phyloP scores from a whole-genome alignment of 2,888 invertebrate species.

The Odontocerum albicorne region DNA sequence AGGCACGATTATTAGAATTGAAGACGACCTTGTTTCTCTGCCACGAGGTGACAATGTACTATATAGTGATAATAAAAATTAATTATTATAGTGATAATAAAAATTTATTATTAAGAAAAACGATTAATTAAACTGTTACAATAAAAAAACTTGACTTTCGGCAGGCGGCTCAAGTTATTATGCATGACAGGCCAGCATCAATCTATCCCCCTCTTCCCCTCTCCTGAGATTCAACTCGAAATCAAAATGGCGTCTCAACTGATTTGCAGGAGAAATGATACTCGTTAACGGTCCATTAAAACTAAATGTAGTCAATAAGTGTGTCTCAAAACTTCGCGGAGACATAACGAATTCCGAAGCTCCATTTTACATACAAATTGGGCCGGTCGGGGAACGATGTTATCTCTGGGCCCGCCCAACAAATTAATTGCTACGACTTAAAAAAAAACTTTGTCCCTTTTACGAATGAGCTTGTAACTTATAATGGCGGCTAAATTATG shows the following conservation, averaged over 20 bases:
- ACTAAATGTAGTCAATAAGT: slow-evolving; percentile 18
- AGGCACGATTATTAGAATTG: too few relatives aligned
- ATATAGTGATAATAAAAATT: too few relatives aligned
- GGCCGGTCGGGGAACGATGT: not conserved
- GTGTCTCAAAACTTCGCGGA: not conserved
- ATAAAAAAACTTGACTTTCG: too few relatives aligned
- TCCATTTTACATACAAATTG: not conserved
- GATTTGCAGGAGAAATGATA: slow-evolving; percentile 13
- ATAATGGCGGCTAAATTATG: not conserved
- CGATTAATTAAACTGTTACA: too few relatives aligned
- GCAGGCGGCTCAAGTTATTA: too few relatives aligned
- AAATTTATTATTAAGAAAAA: too few relatives aligned
- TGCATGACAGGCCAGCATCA: slow-evolving; percentile 16
- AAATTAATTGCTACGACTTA: not conserved
- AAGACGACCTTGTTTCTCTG: too few relatives aligned
- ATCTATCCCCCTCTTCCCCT: slow-evolving; percentile 22
- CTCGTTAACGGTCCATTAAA: slow-evolving; percentile 14
- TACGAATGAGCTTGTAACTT: not conserved
- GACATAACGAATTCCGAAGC: not conserved
- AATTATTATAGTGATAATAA: too few relatives aligned
- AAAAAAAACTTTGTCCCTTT: not conserved
- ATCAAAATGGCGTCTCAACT: slow-evolving; percentile 2
- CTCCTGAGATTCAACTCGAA: slow-evolving; percentile 4
- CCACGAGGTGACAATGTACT: too few relatives aligned
- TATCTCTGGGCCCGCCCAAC: not conserved